Evolutionary conservation across 2,888 invertebrate species (phyloP), one percentile per base, ranked within the genome.

Genomic region (Apocheima hispidaria): DNA sequence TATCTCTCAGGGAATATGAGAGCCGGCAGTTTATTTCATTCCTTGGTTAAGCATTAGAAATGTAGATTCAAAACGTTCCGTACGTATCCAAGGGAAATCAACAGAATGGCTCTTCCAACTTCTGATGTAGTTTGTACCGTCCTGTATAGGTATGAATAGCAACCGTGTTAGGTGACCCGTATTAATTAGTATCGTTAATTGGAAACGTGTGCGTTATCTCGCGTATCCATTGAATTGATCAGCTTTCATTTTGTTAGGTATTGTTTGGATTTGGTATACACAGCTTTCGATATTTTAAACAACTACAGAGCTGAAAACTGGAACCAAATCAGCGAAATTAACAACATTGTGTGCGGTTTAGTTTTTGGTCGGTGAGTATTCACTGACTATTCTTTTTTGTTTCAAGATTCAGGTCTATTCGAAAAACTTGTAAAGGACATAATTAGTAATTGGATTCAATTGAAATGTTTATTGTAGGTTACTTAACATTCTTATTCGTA

Each of bases 131-230:
- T 9, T 14, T n/a, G 1, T 1, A 12, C 18, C 6, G 26, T 30
- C n/a, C 16, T 28, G 14, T 23, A 30, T 26, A 18, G 30, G 20
- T 20, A 33, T 46, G 16, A 30, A 35, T 12, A 79, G 75, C 75
- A 76, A 74, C 75, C 55, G 69, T 73, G 74, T 73, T 71, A 77
- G 56, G 60, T 78, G 78, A 79, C 69, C 81, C 73, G 76, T 52
- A 60, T 67, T 65, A 76, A 79, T 79, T 77, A 70, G 70, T 73
- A 69, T 68, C 66, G 64, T 57, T 69, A 61, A 65, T 67, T 65
- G 65, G 57, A 44, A 62, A 55, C 44, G 55, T 40, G 60, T 55
- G 57, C 46, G 65, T 60, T 62, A 64, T 64, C 58, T 48, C 48
- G 35, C 52, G 12, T 26, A 58, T 65, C 64, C 58, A 52, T 59